Base-by-base conservation (phyloP, 2,888 invertebrate genomes). In the Beris chalybata region DNA sequence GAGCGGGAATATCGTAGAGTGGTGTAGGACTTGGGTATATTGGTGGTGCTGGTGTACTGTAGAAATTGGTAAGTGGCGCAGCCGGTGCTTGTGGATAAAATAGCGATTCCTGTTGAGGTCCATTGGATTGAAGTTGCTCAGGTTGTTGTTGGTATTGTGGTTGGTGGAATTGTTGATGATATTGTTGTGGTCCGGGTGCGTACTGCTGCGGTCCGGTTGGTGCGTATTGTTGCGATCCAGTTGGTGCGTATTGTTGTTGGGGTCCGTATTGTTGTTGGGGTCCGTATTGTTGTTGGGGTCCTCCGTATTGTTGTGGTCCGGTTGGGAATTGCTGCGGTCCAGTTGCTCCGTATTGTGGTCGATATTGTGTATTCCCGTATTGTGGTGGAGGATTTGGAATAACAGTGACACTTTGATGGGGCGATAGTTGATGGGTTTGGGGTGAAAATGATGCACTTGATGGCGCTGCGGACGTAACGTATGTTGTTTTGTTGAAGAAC, bases 31-130 rank as follows among this genome's bases (percentile, higher is more conserved):
- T 61, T 12, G 50, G 15, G 22, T 30, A 61, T 0, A 61, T 7
- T 22, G 50, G 15, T 38, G 61, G 61, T 1, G 61, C 50, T 9
- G 61, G 52, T 9, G 61, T 61, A 38, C 61, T 61, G 50, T 61
- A 61, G 50, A 61, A 38, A 38, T 50, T 38, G 11, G 32, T 50
- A 38, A 30, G 43, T 12, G 59, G n/a, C 6, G 47, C 7, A 4
- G 58, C 45, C 13, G 13, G 9, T 6, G 48, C n/a, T 48, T 59
- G 59, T 3, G 30, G 48, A 22, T 47, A 59, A 32, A 31, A 48
- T 31, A 59, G 12, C 32, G 48, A 48, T 3, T n/a, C 29, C 4
- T 4, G 32, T 11, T 55, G 54, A 7, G 15, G 53, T 12, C 7
- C 55, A 32, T 55, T 31, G 31, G 7, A 38, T 12, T 50, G 32